Evolutionary conservation across 2,113 vertebrate species (phyloP), one percentile per base, ranked within the genome.

Genomic region (Atractosteus spatula): DNA sequence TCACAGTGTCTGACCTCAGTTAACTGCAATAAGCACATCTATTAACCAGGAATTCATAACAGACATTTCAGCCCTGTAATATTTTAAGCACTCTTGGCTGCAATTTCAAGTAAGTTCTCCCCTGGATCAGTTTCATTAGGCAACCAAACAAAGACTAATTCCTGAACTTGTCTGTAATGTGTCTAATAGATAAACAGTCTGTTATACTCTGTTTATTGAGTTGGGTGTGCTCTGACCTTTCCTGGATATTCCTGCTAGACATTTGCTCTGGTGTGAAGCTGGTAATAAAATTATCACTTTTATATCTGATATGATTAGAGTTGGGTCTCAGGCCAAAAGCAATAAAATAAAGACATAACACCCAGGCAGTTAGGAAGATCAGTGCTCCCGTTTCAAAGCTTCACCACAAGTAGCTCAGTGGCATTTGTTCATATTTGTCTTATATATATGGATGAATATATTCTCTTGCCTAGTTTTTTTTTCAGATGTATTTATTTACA

Each of bases 211-310:
- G 87, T 90, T 88, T 85, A 87, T 81, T 73, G 77, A 77, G 68
- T 47, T 11, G 56, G 71, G 73, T 74, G 75, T 74, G 74, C n/a
- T 12, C 7, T 83, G 83, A 88, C 79, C 87, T 84, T 82, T 79
- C 54, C 62, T 82, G 51, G 71, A 66, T 77, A 66, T 72, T 78
- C 76, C 80, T 76, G 70, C 81, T 71, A 42, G 71, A 54, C n/a
- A 43, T 13, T 56, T 70, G 63, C 29, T 56, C 71, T 76, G 68
- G 65, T 68, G 71, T n/a, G 3, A 44, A 69, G 76, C 78, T 75
- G 63, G 67, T 85, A 72, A 83, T 77, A 82, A 79, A 88, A 86
- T 87, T 86, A 87, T 82, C 82, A 81, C 81, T 76, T 57, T 61
- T 71, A 45, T 57, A 65, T 84, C 78, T 76, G 63, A 79, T 79